Base-by-base conservation (phyloP, 92 coral and sea anemone genomes). In the Isaurus tuberculatus region DNA sequence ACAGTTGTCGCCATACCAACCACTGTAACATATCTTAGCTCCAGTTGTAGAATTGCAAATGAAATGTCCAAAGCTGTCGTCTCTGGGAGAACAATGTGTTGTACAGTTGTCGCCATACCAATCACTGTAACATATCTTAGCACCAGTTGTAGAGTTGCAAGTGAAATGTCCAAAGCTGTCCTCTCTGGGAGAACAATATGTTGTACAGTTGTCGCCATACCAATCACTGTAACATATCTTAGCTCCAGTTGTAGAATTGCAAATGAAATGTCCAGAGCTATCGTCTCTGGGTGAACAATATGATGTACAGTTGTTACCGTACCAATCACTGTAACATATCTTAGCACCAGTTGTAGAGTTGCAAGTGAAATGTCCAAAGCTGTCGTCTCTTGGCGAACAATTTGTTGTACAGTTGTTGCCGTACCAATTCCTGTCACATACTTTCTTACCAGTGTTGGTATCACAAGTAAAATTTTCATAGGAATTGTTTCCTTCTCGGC, bases 31-130 rank as follows among this genome's bases (percentile, higher is more conserved):
- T 20, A 58, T 1, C 58, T 60, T 92, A 33, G 29, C 28, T 36
- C 95, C 95, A 16, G 84, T 83, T 26, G 8, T 11, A 46, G 58
- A 16, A 30, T 89, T 32, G 57, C 95, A 92, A 1, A 27, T 48
- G 65, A 83, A 92, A 51, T 87, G 91, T 6, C 73, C 93, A 23
- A 23, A 55, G 25, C 57, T 57, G 72, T 88, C 86, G 2, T 86
- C 84, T 2, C 88, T 81, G 5, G 98, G 88, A n/a, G 37, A 53
- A 61, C 98, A 94, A 25, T 89, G 32, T 5, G 73, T 85, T 4
- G 94, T 89, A 48, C 98, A 94, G 67, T 89, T 88, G 3, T 8
- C 33, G 32, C 89, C 94, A 68, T 77, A 84, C 98, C 98, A 92
- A 36, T 87, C 91, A 0, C 46, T 4, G 10, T 64, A 26, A 65